Evolutionary conservation across 2,888 invertebrate species (phyloP).

Genomic region (Dichetophora obliterata): DNA sequence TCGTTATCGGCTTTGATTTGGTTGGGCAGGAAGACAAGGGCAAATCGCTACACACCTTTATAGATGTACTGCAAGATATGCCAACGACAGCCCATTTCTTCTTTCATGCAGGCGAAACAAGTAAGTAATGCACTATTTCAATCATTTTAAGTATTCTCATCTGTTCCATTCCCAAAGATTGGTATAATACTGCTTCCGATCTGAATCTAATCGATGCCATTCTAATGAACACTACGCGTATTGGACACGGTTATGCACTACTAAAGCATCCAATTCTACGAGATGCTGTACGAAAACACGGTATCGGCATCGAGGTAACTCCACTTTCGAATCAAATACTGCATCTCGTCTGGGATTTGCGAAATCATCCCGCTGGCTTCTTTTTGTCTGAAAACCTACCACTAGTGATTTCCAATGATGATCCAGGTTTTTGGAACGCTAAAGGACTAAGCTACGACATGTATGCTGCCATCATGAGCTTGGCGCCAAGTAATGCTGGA

Average conservation of each 20-base stretch:
- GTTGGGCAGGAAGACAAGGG: too few relatives aligned
- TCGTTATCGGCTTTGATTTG: too few relatives aligned
- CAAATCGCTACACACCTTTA: slow-evolving; percentile 62
- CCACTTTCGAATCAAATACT: slow-evolving; percentile 65
- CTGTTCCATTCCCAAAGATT: slow-evolving; percentile 58
- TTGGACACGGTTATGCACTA: slow-evolving; percentile 58
- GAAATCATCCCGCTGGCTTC: slow-evolving; percentile 73
- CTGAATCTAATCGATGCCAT: slow-evolving; percentile 71
- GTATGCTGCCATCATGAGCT: slow-evolving; percentile 75
- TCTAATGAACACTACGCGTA: slow-evolving; percentile 56
- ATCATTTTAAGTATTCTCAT: too few relatives aligned
- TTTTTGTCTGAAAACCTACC: slow-evolving; percentile 73
- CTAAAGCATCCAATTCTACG: slow-evolving; percentile 57
- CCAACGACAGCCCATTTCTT: slow-evolving; percentile 69
- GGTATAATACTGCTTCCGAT: slow-evolving; percentile 71
- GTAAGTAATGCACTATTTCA: slow-evolving; percentile 40
- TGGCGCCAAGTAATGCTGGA: slow-evolving; percentile 72
- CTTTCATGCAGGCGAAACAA: slow-evolving; percentile 77
- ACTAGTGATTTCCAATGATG: slow-evolving; percentile 74
- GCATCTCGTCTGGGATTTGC: slow-evolving; percentile 72
- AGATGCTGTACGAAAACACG: slow-evolving; percentile 52
- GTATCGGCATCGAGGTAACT: slow-evolving; percentile 57
- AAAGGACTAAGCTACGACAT: slow-evolving; percentile 74
- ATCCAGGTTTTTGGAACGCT: slow-evolving; percentile 74
- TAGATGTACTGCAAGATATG: slow-evolving; percentile 47